Evolutionary conservation across 2,888 invertebrate genomes (phyloP), one percentile per base, ranked within the genome.

Genomic region (Trichopria drosophilae): DNA sequence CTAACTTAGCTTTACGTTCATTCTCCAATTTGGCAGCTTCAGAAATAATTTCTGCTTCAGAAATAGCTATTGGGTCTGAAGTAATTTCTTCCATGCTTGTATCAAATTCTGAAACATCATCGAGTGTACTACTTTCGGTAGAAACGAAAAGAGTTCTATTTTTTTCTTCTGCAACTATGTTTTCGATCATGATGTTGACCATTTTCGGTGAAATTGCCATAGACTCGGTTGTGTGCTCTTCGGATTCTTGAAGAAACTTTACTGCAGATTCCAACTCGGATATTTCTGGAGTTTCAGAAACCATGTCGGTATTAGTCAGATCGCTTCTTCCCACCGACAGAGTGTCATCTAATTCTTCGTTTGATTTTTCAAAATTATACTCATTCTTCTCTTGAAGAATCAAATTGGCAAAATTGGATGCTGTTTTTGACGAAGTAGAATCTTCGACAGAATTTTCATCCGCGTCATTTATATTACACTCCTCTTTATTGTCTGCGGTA

Each of bases 161-260:
- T 4, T 58, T 34, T 32, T 60, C 61, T 24, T 60, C 60, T 19
- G 55, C 53, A 3, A 54, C 61, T 1, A 59, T 58, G 15, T 59
- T 58, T 10, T 69, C 64, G 3, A 62, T 55, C 9, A 40, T n/a
- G n/a, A n/a, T n/a, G n/a, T n/a, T n/a, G n/a, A n/a, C n/a, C 51
- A 65, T 48, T 49, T 68, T 70, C 6, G 68, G 64, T 10, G 69
- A 66, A 10, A 69, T 44, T 3, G 51, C 61, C 10, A 78, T 58
- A 53, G 77, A 64, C 63, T 79, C 65, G 68, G 78, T 69, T 66
- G 76, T 57, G 60, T 79, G 61, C 45, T 79, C 60, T 72, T 78
- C 71, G 48, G 73, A 72, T 41, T 73, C 72, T 51, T 72, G 73
- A 16, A 74, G 58, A 46, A 72, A 74, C 48, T 74, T 74, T 1